Base-by-base conservation (phyloP, 2,113 vertebrate species). In the Gallinago paraguaiae region DNA sequence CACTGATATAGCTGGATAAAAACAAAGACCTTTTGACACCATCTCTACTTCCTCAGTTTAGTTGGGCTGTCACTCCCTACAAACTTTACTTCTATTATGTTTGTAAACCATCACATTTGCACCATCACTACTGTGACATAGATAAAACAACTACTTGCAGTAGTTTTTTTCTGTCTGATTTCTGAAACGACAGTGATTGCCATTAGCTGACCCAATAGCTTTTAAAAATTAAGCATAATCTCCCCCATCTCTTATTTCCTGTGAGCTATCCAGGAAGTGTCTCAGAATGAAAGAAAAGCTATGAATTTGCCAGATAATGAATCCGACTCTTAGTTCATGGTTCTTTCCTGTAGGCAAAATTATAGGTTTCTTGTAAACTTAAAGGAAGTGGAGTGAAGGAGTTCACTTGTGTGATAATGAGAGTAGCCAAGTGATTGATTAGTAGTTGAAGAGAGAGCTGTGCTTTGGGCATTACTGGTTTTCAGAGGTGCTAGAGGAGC, bases 261-360 rank as follows among this genome's bases (percentile, higher is more conserved):
- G 78, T 96, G 78, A 95, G 27, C 67, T 85, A 7, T 74, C 53
- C 88, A 96, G 92, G 93, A 96, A 94, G 81, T 92, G 93, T 92
- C 86, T 97, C 93, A 96, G 61, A 96, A 87, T 95, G 93, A 96
- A 96, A 94, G 88, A 91, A 91, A 92, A 96, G 77, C 92, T 96
- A 46, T 95, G 81, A 93, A 95, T 89, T 92, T 53, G 83, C 37
- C 81, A 89, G 88, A 92, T 89, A 84, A 84, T 94, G 13, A 93
- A 67, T 86, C 59, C 22, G 0, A 19, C 70, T 83, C 61, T 72
- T 93, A 51, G 83, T 96, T 91, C 74, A 59, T 65, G 50, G 83
- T 91, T 96, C 93, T 91, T 96, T 97, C 92, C 88, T 95, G 83
- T 57, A 79, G 96, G 69, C 90, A 95, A 95, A 96, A 87, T 76